Evolutionary conservation across 2,888 invertebrate genomes (phyloP).

Genomic region (Pollenia angustigena): DNA sequence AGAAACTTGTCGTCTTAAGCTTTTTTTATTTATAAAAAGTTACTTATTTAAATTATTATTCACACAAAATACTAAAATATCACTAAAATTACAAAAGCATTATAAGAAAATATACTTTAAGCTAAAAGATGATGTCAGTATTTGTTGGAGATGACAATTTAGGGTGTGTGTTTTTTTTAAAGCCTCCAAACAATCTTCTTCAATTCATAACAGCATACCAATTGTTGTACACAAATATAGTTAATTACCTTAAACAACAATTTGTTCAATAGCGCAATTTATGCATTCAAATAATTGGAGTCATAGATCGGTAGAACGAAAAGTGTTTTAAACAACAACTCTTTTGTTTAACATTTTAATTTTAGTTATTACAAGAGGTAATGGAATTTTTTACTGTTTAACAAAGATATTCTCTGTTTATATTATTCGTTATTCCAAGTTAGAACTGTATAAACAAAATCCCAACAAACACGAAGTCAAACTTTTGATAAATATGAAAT

Average conservation of each 20-base stretch:
- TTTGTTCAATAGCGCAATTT: slow-evolving; percentile 16
- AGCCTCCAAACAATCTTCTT: slow-evolving; percentile 6
- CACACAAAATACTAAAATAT: slow-evolving; percentile 24
- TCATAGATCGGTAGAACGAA: too few species aligned
- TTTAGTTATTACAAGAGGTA: too few species aligned
- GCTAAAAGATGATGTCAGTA: slow-evolving; percentile 54
- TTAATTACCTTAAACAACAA: slow-evolving; percentile 37
- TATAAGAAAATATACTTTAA: slow-evolving; percentile 40
- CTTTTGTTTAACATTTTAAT: too few species aligned
- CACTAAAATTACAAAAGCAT: slow-evolving; percentile 17
- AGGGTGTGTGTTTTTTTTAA: slow-evolving; percentile 12
- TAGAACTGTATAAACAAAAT: too few species aligned
- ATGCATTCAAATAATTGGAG: too few species aligned
- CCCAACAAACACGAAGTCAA: too few species aligned
- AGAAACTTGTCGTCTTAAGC: slow-evolving; percentile 18
- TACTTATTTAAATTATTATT: slow-evolving; percentile 42
- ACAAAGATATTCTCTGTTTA: too few species aligned
- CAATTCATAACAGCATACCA: background rate
- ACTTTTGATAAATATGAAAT: too few species aligned
- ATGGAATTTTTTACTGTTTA: too few species aligned
- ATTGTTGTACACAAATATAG: background rate
- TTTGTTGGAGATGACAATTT: slow-evolving; percentile 32
- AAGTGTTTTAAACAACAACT: too few species aligned
- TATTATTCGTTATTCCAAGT: too few species aligned
- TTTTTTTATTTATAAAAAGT: background rate